These are phyloP conservation scores for Linnaemya vulpina DNA, from an alignment of 2,888 invertebrate species.

Conservation along the genomic window DNA sequence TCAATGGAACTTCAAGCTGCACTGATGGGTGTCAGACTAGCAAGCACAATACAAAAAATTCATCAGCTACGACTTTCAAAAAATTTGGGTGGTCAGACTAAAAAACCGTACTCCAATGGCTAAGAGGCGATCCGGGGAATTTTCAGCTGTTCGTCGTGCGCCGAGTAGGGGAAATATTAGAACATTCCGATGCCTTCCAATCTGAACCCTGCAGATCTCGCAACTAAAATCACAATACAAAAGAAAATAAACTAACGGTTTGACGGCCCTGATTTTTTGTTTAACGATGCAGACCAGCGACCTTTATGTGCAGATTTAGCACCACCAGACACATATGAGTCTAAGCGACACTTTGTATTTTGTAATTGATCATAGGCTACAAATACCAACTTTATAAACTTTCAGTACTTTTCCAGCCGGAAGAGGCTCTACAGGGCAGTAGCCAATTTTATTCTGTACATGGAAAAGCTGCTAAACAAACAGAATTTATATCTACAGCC, in stretches of 20 bases:
- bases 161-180: constrained; percentile 61
- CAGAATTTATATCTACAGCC: neutral
- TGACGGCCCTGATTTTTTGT: constrained; percentile 51
- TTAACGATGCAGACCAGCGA: constrained; percentile 11
- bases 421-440: constrained; percentile 57
- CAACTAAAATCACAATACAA: constrained; percentile 51
- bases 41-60: constrained; percentile 34
- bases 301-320: constrained; percentile 30
- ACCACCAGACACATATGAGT: constrained; percentile 2
- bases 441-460: constrained; percentile 49
- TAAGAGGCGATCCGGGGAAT: constrained; percentile 9
- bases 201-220: constrained; percentile 53
- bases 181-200: constrained; percentile 65
- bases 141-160: constrained; percentile 53
- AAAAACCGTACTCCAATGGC: constrained; percentile 55
- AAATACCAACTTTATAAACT: constrained; percentile 13
- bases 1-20: constrained; percentile 36
- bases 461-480: constrained; percentile 6
- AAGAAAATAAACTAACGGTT: constrained; percentile 47
- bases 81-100: constrained; percentile 58
- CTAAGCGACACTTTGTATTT: constrained; percentile 4
- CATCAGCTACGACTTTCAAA: constrained; percentile 10
- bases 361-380: neutral
- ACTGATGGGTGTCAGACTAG: constrained; percentile 27
- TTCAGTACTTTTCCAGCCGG: constrained; percentile 65